These are phyloP conservation scores for Oxyteleia sp. DNA, from an alignment of 2,888 invertebrate genomes.

Conservation along the genomic window DNA sequence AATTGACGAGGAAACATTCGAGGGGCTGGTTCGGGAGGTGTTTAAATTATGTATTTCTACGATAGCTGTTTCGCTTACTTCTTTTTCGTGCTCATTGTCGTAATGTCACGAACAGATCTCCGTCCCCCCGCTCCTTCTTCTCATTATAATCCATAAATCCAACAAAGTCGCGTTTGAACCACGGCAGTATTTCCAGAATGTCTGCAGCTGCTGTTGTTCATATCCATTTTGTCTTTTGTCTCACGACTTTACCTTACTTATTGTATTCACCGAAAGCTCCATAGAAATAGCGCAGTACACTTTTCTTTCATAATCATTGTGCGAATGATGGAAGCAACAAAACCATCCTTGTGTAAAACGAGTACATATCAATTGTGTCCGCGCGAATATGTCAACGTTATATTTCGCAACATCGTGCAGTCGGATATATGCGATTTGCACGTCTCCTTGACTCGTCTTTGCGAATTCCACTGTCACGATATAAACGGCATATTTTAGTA, in stretches of 20 bases:
- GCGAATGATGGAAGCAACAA: slow-evolving; percentile 65
- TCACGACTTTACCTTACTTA: slow-evolving; percentile 78
- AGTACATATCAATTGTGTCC: slow-evolving; percentile 62
- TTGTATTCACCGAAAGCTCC: slow-evolving; percentile 72
- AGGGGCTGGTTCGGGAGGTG: slow-evolving; percentile 68
- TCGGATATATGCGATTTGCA: slow-evolving; percentile 55
- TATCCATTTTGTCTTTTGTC: slow-evolving; percentile 82
- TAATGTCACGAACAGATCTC: slow-evolving; percentile 83
- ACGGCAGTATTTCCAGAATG: slow-evolving; percentile 75
- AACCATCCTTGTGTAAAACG: slow-evolving; percentile 67
- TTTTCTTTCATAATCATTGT: slow-evolving; percentile 72
- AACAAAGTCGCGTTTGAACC: slow-evolving; percentile 83
- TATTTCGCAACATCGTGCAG: slow-evolving; percentile 52
- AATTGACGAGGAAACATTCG: slow-evolving; percentile 61
- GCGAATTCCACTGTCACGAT: slow-evolving; percentile 45
- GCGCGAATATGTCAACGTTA: slow-evolving; percentile 57
- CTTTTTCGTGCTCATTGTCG: slow-evolving; percentile 84
- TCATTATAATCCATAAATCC: slow-evolving; percentile 86
- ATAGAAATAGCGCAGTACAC: slow-evolving; percentile 67
- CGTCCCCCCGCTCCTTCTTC: slow-evolving; percentile 73
- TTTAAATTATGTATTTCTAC: slow-evolving; percentile 85
- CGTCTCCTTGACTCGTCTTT: slow-evolving; percentile 52
- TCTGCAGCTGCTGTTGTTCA: slow-evolving; percentile 77
- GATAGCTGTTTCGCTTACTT: slow-evolving; percentile 83
- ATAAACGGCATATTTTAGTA: slow-evolving; percentile 53